Base-by-base conservation (phyloP, 2,797 vertebrate genomes). In the Darevskia nairensis region DNA sequence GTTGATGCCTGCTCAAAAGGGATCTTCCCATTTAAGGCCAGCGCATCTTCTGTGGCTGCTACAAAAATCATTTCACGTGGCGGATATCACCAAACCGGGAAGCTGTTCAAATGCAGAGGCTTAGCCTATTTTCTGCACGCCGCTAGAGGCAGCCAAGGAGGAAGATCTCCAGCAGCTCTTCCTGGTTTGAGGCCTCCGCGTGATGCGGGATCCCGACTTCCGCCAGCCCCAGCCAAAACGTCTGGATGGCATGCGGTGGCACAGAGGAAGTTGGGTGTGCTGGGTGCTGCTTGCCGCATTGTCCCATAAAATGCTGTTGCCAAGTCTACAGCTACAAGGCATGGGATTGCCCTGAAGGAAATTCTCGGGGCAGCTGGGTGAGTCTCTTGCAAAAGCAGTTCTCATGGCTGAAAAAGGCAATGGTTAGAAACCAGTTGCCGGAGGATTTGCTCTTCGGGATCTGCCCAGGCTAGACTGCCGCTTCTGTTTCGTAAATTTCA, bases 401-500 rank as follows among this genome's bases (percentile, higher is more conserved):
- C 27, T 2, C n/a, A 1, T 6, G 2, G 59, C 50, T 88, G 66
- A 83, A 86, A 83, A 32, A 59, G n/a, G 13, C 44, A 3, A 10
- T 21, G 23, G 6, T 76, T 29, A 71, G 86, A 80, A 80, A 66
- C 11, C 61, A 84, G 81, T 89, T 91, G 79, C 0, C 5, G 27
- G 0, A 0, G 1, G 0, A 4, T 10, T 13, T 61, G 78, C 39
- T 84, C 92, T 88, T 69, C 3, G 88, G 94, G 93, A 64, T 90
- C 92, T 91, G 95, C 92, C 90, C 95, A 96, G 95, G 35, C 9
- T 72, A 55, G 69, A 92, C 68, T 19, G 88, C 94, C 85, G 95
- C 97, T 97, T 23, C 75, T 4, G 44, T 97, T 98, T 97, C 3
- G 97, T 97, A 97, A 97, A 97, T 35, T 66, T 75, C 82, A 64